Base-by-base conservation (phyloP, 23 tunicate species). In the Trididemnum clinides region DNA sequence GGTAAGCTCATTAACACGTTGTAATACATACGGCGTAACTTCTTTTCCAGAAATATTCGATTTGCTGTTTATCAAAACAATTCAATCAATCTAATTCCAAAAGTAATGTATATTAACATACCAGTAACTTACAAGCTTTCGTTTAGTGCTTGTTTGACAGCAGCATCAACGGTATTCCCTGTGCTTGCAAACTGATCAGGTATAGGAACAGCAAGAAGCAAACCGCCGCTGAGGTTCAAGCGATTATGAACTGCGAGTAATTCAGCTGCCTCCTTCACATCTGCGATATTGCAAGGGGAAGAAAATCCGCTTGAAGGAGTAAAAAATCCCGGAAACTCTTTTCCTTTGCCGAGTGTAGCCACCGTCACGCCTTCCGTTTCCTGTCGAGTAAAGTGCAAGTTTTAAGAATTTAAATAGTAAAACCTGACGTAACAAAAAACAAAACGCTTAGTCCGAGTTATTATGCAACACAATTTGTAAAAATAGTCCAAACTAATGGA, bases 331-430 rank as follows among this genome's bases (percentile, higher is more conserved):
- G 99, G 99, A 83, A 95, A 95, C 34, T 86, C 87, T 1, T 58
- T 58, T 30, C 72, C 33, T 26, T 75, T 64, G 25, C 99, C 99
- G 44, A 82, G 80, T 12, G 96, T 86, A 12, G 89, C 95, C 32
- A 90, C 95, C n/a, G 92, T 80, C 0, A 95, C 95, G 19, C 99
- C 99, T 80, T 95, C 90, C 0, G 99, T 95, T 77, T 95, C 99
- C 98, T 93, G 6, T 26, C 29, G 73, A 57, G 25, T 28, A 32
- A 5, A 7, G 54, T 44, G 54, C 15, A 15, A 44, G n/a, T n/a
- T n/a, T n/a, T n/a, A n/a, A n/a, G n/a, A n/a, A n/a, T n/a, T n/a
- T n/a, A n/a, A n/a, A n/a, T n/a, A n/a, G n/a, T n/a, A n/a, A n/a
- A n/a, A n/a, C n/a, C n/a, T n/a, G n/a, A n/a, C n/a, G n/a, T n/a